Conservation (phyloP, 2,888 invertebrate species). For the Lomographa bimaculata region DNA sequence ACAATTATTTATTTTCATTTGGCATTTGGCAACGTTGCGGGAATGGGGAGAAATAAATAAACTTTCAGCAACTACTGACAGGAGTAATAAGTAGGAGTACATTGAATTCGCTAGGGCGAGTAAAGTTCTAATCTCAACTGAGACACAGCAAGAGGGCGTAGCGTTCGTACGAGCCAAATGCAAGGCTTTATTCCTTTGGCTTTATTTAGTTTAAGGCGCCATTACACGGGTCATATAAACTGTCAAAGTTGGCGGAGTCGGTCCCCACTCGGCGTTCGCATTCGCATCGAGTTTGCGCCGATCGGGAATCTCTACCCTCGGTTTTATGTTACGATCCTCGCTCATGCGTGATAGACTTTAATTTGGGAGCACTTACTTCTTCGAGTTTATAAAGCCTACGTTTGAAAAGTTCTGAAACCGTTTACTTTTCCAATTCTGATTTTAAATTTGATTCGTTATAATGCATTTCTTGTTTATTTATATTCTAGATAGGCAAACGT, state of each 20-base stretch:
- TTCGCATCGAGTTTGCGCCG: conserved; percentile 28
- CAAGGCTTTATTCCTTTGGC: conserved; percentile 74
- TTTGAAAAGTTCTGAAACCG: too few species aligned
- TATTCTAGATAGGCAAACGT: too few species aligned
- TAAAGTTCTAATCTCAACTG: conserved; percentile 62
- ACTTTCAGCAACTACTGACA: conserved; percentile 30
- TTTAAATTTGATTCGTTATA: too few species aligned
- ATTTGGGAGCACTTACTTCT: conserved; percentile 8
- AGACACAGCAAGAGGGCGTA: conserved; percentile 67
- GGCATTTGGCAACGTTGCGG: conserved; percentile 25
- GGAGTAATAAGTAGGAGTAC: conserved; percentile 32
- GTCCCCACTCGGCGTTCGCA: conserved; percentile 38
- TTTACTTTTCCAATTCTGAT: too few species aligned
- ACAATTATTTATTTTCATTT: conserved; percentile 24
- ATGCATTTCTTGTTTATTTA: too few species aligned
- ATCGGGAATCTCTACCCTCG: conserved; percentile 55
- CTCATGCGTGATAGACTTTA: conserved; percentile 39
- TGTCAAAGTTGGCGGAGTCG: conserved; percentile 71
- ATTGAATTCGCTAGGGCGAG: conserved; percentile 32
- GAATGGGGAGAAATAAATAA: conserved; percentile 25
- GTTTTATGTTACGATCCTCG: conserved; percentile 50
- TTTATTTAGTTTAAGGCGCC: conserved; percentile 80
- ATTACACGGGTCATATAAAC: conserved; percentile 83
- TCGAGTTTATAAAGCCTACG: too few species aligned
- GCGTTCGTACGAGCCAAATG: conserved; percentile 64